phyloP scores from a whole-genome alignment of 2,888 invertebrate genomes.

The Ochlodes sylvanus region DNA sequence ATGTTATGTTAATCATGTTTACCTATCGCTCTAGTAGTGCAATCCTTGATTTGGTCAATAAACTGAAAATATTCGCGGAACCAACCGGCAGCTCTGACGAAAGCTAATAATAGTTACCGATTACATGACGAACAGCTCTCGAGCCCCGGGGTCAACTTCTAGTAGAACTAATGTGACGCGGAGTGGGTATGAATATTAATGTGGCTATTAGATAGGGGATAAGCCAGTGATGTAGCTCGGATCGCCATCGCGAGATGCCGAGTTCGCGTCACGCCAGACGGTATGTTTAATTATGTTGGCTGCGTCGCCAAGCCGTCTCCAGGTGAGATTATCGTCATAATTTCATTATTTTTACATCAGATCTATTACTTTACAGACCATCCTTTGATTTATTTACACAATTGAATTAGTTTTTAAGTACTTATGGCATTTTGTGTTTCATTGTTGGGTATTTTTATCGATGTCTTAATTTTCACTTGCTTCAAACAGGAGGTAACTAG shows the following conservation, averaged over 20 bases:
- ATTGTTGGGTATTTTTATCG: too few relatives aligned
- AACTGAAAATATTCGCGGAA: not conserved
- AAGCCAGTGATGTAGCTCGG: not conserved
- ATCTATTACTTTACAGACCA: not conserved
- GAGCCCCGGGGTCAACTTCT: conserved; percentile 23
- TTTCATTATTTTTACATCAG: conserved; percentile 8
- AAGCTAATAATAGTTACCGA: conserved; percentile 11
- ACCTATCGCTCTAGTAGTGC: too few relatives aligned
- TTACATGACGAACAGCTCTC: conserved; percentile 16
- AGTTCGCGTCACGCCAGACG: conserved; percentile 6
- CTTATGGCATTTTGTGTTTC: too few relatives aligned
- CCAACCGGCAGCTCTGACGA: not conserved
- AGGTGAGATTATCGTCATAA: conserved; percentile 18
- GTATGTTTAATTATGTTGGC: conserved; percentile 17
- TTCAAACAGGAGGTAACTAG: too few relatives aligned
- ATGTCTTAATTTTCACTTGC: too few relatives aligned
- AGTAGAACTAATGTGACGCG: conserved; percentile 21
- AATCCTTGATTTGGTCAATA: too few relatives aligned
- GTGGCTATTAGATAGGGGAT: conserved; percentile 9
- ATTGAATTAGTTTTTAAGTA: too few relatives aligned
- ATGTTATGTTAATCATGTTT: too few relatives aligned
- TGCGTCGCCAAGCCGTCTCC: conserved; percentile 29
- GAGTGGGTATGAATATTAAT: conserved; percentile 11
- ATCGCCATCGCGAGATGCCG: not conserved
- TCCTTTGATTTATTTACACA: not conserved